Base-by-base conservation (phyloP, 1,140 invertebrate genomes). In the Microplitis demolitor region DNA sequence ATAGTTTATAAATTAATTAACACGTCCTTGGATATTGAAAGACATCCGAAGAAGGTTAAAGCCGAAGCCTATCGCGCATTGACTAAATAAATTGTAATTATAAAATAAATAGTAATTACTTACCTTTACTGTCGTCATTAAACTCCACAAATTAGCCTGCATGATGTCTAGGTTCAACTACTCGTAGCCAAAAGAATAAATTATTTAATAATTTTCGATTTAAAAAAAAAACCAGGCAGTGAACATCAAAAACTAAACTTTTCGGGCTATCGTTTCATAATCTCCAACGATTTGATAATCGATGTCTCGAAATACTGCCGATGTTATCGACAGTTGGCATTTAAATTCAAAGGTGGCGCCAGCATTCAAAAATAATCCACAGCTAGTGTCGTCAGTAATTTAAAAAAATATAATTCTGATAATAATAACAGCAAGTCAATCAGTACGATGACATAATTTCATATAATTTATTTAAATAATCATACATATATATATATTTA, bases 61-160 rank as follows among this genome's bases (percentile, higher is more conserved):
- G 35, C 37, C n/a, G 61, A 8, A 9, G 45, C 39, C 24, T 35
- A 16, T 54, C 11, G 54, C 60, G 13, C 6, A 67, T 4, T 62
- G 8, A 37, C 58, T 31, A 31, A 39, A 58, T 33, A 37, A 45
- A 24, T 24, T 2, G 24, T 24, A 24, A 24, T 24, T 24, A 24
- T 24, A 72, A 66, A 51, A 50, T 31, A 66, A 66, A 50, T 51
- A 14, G 50, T n/a, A 50, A 39, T 60, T 5, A 76, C 81, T 84
- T 76, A 88, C 87, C 80, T 82, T 88, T 60, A 88, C 71, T 66
- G 76, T 81, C 16, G 85, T 82, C 66, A 88, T 78, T 31, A 85
- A 77, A 71, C 78, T 87, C 79, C 83, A 86, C 37, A 88, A 63
- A 63, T 80, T 87, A 24, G 83, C 83, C 78, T 88, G 87, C 87